Conservation (phyloP, 23 tunicate genomes). For the Diplosoma virens region DNA sequence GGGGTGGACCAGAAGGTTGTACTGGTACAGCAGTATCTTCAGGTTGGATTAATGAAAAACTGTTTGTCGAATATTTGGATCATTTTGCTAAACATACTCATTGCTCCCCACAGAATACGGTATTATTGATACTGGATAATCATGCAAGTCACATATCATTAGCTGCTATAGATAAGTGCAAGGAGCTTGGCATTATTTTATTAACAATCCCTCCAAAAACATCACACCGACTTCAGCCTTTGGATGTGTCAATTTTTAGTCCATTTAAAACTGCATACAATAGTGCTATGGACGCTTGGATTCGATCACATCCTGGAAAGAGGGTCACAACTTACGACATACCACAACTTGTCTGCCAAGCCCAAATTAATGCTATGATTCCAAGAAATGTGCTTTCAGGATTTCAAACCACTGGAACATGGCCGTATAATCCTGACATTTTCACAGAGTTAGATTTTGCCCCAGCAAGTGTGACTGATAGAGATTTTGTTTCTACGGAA, state of each 20-base stretch:
- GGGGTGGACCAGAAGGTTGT: constrained; percentile 12
- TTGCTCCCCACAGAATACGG: background rate
- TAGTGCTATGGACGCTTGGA: constrained; percentile 20
- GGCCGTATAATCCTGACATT: background rate
- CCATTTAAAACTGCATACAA: constrained; percentile 9
- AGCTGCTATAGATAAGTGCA: constrained; percentile 12
- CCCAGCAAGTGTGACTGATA: constrained; percentile 12
- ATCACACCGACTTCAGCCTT: constrained; percentile 29
- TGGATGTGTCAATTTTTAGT: constrained; percentile 13
- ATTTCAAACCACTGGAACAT: background rate
- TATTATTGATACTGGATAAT: constrained; percentile 13
- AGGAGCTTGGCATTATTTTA: background rate
- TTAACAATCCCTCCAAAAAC: constrained; percentile 34
- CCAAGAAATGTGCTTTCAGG: constrained; percentile 6
- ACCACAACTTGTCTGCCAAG: constrained; percentile 11
- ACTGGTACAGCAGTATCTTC: constrained; percentile 6
- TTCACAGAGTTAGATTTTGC: constrained; percentile 9
- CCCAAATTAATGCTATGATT: background rate
- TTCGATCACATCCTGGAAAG: background rate
- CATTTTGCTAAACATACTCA: constrained; percentile 4
- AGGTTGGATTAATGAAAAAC: background rate
- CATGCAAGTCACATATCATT: constrained; percentile 34
- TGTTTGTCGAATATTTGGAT: constrained; percentile 10
- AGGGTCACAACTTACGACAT: constrained; percentile 10
- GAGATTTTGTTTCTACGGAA: background rate